Percentiles rank a stretch among this genome's conserved stretches.
phyloP scores from a whole-genome alignment of 2,888 invertebrate species.

The Ennomos fuscantarius region DNA sequence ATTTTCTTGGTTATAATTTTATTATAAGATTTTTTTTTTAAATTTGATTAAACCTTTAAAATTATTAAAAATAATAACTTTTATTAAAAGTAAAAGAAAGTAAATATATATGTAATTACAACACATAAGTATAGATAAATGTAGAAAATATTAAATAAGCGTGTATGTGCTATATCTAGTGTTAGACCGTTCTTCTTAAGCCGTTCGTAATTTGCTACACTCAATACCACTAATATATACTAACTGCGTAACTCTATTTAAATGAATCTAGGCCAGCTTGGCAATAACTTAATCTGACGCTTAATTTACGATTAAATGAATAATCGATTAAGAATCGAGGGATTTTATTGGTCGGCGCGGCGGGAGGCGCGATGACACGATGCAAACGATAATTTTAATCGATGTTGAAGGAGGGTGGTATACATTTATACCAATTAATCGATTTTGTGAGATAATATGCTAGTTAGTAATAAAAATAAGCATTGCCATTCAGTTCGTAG shows the following conservation, averaged over 20 bases:
- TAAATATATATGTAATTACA: too few species aligned
- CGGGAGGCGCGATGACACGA: slow-evolving; percentile 47
- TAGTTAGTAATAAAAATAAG: too few species aligned
- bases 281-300: slow-evolving; percentile 55
- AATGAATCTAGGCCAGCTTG: slow-evolving; percentile 53
- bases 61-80: too few species aligned
- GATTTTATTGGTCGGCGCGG: slow-evolving; percentile 54
- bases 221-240: slow-evolving; percentile 30
- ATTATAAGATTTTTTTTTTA: too few species aligned
- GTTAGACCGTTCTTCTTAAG: not conserved
- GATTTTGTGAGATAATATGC: too few species aligned
- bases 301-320: slow-evolving; percentile 60
- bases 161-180: too few species aligned
- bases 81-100: too few species aligned
- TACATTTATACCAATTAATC: slow-evolving; percentile 7
- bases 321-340: slow-evolving; percentile 65
- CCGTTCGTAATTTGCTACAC: slow-evolving; percentile 39
- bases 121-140: too few species aligned
- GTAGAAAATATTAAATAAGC: too few species aligned
- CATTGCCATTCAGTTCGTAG: too few species aligned
- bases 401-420: slow-evolving; percentile 27
- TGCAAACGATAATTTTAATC: slow-evolving; percentile 33
- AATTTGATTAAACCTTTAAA: too few species aligned
- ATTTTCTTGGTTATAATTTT: too few species aligned
- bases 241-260: slow-evolving; percentile 52